Evolutionary conservation across 2,797 vertebrate genomes (phyloP).

Genomic region (Micrastur ruficollis): DNA sequence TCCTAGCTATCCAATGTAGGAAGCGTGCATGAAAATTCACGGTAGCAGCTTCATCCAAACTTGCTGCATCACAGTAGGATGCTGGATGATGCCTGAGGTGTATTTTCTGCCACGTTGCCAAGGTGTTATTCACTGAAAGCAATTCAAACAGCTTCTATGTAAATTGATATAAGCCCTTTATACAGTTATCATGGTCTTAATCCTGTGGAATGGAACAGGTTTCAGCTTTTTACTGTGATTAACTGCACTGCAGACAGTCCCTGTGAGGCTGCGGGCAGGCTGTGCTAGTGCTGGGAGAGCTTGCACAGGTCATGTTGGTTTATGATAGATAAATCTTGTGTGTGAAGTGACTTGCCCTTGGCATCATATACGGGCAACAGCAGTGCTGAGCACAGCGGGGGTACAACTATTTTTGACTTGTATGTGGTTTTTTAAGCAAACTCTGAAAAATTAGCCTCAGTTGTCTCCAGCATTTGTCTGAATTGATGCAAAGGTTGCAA

Average conservation of each 20-base stretch:
- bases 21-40: neutral
- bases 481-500: neutral
- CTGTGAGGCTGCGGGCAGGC: rapidly evolving
- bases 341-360: neutral
- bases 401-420: neutral
- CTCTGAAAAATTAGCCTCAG: neutral
- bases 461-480: neutral
- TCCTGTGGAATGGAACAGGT: neutral
- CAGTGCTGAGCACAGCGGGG: neutral
- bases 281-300: neutral
- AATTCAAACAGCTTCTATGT: neutral
- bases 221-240: neutral
- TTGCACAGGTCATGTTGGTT: neutral
- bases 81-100: neutral
- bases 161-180: neutral
- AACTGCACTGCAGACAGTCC: neutral
- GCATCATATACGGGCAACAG: neutral
- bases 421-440: neutral
- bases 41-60: neutral
- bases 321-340: neutral
- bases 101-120: neutral
- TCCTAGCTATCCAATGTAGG: neutral
- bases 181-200: neutral
- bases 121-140: neutral
- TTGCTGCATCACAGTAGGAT: neutral